Conservation (phyloP, 1,140 invertebrate species). For the Oncopeltus fasciatus region DNA sequence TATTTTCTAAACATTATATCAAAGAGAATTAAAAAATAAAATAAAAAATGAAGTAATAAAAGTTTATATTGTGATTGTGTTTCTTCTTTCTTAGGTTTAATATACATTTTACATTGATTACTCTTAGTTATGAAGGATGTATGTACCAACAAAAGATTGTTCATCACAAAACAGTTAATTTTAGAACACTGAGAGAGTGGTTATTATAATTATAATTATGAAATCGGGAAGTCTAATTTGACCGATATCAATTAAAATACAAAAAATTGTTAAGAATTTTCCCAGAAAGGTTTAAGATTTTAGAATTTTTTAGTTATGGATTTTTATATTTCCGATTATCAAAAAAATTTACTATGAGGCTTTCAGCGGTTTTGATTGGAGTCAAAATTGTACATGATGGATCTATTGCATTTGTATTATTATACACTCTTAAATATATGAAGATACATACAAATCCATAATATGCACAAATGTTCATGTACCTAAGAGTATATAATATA, state of each 20-base stretch:
- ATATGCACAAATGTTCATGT: not conserved
- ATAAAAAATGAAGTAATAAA: not conserved
- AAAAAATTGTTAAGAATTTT: not conserved
- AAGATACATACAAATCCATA: not conserved
- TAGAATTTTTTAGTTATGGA: not conserved
- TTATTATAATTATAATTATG: not conserved
- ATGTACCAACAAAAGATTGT: not conserved
- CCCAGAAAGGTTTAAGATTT: not conserved
- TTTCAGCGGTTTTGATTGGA: not conserved
- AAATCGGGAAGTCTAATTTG: not conserved
- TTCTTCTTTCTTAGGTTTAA: not conserved
- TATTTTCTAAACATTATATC: not conserved
- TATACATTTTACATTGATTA: not conserved
- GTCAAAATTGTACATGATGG: slow-evolving; percentile 1
- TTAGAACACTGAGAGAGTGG: slow-evolving; percentile 4
- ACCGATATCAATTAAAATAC: not conserved
- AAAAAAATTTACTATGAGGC: not conserved
- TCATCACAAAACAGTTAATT: not conserved
- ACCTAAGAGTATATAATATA: not conserved
- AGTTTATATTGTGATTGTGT: slow-evolving; percentile 3
- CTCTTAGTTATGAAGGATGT: slow-evolving; percentile 1
- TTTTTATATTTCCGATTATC: not conserved
- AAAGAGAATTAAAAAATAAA: not conserved
- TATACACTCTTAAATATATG: not conserved
- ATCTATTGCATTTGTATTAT: slow-evolving; percentile 9